Conservation (phyloP, 2,797 vertebrate genomes). For the Artibeus lituratus region DNA sequence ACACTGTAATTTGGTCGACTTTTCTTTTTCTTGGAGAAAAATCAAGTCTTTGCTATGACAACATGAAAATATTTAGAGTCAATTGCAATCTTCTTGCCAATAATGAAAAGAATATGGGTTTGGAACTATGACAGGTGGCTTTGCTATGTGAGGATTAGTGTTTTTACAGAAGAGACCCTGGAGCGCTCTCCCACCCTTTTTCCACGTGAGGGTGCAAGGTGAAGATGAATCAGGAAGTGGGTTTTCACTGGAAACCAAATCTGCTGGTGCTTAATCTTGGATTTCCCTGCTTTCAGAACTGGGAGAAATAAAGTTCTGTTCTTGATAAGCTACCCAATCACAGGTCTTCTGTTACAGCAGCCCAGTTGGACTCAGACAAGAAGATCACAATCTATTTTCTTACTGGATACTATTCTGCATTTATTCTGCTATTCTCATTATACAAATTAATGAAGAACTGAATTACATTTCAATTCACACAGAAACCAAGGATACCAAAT, state of each 20-base stretch:
- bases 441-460: background rate
- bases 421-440: background rate
- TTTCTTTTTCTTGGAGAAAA: background rate
- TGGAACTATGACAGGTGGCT: background rate
- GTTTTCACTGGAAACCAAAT: background rate
- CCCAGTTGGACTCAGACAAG: background rate
- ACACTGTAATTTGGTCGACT: background rate
- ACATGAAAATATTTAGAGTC: background rate
- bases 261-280: background rate
- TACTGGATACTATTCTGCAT: background rate
- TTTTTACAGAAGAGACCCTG: background rate
- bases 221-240: background rate
- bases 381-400: background rate
- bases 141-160: background rate
- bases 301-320: background rate
- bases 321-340: background rate
- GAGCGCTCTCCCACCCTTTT: background rate
- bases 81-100: background rate
- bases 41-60: background rate
- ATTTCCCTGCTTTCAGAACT: background rate
- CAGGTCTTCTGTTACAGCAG: background rate
- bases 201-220: background rate
- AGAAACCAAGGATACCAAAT: background rate
- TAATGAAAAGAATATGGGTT: background rate
- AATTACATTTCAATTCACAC: background rate